phyloP scores from a whole-genome alignment of 2,888 invertebrate species.

The Aplocera efformata region DNA sequence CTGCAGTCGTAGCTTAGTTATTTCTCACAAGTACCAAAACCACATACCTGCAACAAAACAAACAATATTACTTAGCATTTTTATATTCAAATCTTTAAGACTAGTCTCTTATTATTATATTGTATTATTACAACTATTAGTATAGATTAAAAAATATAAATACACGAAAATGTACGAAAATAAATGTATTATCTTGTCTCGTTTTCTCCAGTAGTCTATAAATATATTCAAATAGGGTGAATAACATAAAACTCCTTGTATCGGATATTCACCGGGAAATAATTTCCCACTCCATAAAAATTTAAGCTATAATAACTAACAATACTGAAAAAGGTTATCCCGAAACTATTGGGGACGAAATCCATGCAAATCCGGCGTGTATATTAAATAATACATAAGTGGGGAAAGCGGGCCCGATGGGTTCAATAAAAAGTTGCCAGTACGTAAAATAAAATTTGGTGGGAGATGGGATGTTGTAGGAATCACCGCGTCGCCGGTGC shows the following conservation, averaged over 20 bases:
- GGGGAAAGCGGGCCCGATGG: slow-evolving; percentile 32
- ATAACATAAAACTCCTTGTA: slow-evolving; percentile 18
- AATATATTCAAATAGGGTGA: slow-evolving; percentile 4
- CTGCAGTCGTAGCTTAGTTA: no score
- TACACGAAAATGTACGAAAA: no score
- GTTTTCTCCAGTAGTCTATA: no score
- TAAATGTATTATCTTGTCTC: no score
- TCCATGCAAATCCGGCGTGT: slow-evolving; percentile 65
- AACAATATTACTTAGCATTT: no score
- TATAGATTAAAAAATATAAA: no score
- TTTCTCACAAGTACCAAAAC: no score
- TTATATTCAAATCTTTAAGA: no score
- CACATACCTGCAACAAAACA: no score
- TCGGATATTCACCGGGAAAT: slow-evolving; percentile 27
- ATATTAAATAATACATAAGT: slow-evolving; percentile 75
- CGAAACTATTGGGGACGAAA: slow-evolving; percentile 42
- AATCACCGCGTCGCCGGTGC: slow-evolving; percentile 39
- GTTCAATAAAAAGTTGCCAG: slow-evolving; percentile 64
- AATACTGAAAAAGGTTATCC: slow-evolving; percentile 45
- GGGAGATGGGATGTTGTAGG: slow-evolving; percentile 37
- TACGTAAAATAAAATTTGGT: slow-evolving; percentile 68
- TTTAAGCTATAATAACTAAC: slow-evolving; percentile 49
- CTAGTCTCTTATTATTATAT: no score
- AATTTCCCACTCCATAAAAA: slow-evolving; percentile 45
- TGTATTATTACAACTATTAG: no score